These are phyloP conservation scores for Atrichornis clamosus DNA, from an alignment of 2,113 vertebrate genomes.

Conservation along the genomic window DNA sequence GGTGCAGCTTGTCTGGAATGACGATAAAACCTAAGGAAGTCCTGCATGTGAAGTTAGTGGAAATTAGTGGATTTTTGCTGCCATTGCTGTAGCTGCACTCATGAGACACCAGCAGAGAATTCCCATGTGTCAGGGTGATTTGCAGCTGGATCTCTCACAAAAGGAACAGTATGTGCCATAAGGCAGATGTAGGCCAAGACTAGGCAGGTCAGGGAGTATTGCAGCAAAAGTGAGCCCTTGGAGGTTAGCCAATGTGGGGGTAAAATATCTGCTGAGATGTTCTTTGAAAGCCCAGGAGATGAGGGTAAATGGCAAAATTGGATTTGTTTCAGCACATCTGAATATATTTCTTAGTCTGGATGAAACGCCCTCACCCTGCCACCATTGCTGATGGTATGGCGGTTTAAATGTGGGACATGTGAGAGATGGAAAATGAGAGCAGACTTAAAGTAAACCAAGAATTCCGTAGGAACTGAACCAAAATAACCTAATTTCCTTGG, in stretches of 20 bases:
- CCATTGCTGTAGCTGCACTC: background rate
- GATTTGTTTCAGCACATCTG: background rate
- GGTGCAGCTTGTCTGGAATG: background rate
- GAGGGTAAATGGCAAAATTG: background rate
- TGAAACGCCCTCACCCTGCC: background rate
- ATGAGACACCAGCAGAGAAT: background rate
- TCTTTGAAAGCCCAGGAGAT: background rate
- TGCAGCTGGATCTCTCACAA: background rate
- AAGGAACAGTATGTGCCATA: background rate
- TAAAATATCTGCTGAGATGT: background rate
- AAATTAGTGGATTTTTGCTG: no score
- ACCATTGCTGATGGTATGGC: background rate
- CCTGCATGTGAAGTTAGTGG: background rate
- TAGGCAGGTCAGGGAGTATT: background rate
- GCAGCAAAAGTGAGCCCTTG: background rate
- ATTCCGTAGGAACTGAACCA: background rate
- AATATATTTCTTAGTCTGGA: background rate
- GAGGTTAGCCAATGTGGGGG: background rate
- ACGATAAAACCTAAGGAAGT: background rate
- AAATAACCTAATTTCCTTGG: background rate
- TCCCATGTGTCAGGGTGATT: background rate
- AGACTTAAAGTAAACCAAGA: background rate
- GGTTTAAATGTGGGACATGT: background rate
- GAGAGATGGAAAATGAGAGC: background rate
- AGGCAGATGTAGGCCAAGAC: background rate